Percentiles rank a stretch among this genome's conserved stretches.
Conservation (phyloP, 2,888 invertebrate species). For the Drosophila aldrichi region DNA sequence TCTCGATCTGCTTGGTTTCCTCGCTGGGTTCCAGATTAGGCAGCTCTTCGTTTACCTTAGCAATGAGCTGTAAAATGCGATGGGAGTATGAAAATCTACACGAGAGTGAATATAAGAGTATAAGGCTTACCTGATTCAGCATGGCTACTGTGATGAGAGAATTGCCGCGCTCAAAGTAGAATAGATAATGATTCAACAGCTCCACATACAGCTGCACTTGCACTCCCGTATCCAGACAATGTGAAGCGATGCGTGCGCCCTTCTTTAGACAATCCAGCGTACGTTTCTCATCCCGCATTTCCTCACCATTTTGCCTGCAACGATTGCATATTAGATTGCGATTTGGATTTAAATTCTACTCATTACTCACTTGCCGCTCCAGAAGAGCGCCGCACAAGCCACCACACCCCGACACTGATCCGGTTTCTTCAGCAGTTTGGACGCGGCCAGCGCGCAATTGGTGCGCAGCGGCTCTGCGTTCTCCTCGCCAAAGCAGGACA, state of each 20-base stretch:
- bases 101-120: not conserved
- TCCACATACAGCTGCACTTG: conserved; percentile 98
- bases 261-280: conserved; percentile 98
- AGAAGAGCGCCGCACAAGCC: conserved; percentile 97
- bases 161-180: conserved; percentile 96
- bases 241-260: conserved; percentile 96
- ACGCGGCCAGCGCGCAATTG: conserved; percentile 97
- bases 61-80: conserved; percentile 90
- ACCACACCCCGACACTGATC: conserved; percentile 99
- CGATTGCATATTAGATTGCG: not conserved
- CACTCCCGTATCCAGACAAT: conserved; percentile 98
- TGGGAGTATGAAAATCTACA: not conserved
- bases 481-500: conserved; percentile 97
- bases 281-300: conserved; percentile 95
- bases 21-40: conserved; percentile 97
- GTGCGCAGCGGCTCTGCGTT: conserved; percentile 98
- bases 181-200: conserved; percentile 96
- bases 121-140: conserved; percentile 86
- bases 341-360: not conserved
- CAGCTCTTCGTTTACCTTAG: conserved; percentile 96
- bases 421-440: conserved; percentile 98
- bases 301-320: conserved; percentile 84
- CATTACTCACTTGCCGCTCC: conserved; percentile 91
- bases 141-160: conserved; percentile 87
- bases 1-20: conserved; percentile 98